Evolutionary conservation across 2,888 invertebrate genomes (phyloP).

Genomic region (Muschampia plurimacula): DNA sequence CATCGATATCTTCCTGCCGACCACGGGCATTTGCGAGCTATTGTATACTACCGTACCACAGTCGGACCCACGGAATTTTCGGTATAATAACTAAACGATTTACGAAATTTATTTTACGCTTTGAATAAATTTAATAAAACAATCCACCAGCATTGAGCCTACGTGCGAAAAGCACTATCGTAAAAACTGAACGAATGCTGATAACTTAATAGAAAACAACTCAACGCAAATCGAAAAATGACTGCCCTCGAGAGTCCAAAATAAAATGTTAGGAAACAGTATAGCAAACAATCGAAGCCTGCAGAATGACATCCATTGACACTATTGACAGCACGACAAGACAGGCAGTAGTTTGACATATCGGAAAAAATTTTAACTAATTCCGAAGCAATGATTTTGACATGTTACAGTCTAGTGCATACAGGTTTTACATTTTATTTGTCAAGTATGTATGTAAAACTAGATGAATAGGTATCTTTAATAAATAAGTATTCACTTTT

Average conservation of each 20-base stretch:
- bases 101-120: conserved; percentile 46
- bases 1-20: conserved; percentile 56
- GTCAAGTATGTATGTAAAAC: no score
- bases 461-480: no score
- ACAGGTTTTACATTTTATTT: no score
- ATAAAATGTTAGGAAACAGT: conserved; percentile 63
- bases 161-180: conserved; percentile 27
- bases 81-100: conserved; percentile 47
- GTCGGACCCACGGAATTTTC: conserved; percentile 47
- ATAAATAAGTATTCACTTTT: no score
- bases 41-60: conserved; percentile 55
- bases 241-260: conserved; percentile 56
- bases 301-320: conserved; percentile 63
- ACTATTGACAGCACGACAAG: neutral
- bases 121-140: conserved; percentile 28
- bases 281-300: conserved; percentile 80
- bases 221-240: conserved; percentile 54
- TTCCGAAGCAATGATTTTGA: neutral
- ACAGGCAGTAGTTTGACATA: neutral
- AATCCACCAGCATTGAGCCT: conserved; percentile 14
- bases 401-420: no score
- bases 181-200: conserved; percentile 21
- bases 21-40: conserved; percentile 73
- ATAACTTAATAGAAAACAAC: conserved; percentile 46
- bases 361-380: neutral